Conservation (phyloP, 2,113 vertebrate genomes). For the Delphinapterus leucas region DNA sequence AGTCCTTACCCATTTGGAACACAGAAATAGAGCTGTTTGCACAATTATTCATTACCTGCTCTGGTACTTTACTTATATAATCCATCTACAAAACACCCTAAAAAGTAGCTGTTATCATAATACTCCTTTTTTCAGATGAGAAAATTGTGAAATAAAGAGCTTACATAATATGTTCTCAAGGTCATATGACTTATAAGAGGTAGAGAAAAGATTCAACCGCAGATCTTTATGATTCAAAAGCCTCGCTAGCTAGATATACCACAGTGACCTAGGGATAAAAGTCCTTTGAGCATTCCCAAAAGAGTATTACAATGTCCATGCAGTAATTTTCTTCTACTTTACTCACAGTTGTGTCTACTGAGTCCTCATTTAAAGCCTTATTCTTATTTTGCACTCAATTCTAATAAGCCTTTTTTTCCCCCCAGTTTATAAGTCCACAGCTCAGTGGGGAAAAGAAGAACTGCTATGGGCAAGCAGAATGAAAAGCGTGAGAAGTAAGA, state of each 20-base stretch:
- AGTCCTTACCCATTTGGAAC: not conserved
- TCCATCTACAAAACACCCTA: not conserved
- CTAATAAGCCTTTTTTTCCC: not conserved
- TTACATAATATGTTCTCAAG: not conserved
- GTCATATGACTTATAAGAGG: not conserved
- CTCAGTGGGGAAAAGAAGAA: not conserved
- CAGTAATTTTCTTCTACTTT: not conserved
- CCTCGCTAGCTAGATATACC: not conserved
- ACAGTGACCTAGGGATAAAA: not conserved
- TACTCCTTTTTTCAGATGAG: not conserved
- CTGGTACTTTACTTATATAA: not conserved
- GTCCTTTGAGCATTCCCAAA: not conserved
- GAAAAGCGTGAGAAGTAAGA: not conserved
- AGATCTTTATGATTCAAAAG: not conserved
- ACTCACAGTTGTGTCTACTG: not conserved
- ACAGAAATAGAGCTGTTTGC: not conserved
- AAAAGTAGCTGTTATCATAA: not conserved
- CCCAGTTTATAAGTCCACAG: not conserved
- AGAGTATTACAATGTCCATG: not conserved
- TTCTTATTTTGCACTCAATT: slow-evolving; percentile 11
- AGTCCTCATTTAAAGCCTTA: not conserved
- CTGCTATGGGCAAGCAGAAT: not conserved
- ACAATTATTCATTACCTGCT: not conserved
- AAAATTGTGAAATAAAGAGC: slow-evolving; percentile 11
- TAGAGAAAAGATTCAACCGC: not conserved